Evolutionary conservation across 2,797 vertebrate species (phyloP), one percentile per base, ranked within the genome.

Genomic region (Pangasius mekongensis): DNA sequence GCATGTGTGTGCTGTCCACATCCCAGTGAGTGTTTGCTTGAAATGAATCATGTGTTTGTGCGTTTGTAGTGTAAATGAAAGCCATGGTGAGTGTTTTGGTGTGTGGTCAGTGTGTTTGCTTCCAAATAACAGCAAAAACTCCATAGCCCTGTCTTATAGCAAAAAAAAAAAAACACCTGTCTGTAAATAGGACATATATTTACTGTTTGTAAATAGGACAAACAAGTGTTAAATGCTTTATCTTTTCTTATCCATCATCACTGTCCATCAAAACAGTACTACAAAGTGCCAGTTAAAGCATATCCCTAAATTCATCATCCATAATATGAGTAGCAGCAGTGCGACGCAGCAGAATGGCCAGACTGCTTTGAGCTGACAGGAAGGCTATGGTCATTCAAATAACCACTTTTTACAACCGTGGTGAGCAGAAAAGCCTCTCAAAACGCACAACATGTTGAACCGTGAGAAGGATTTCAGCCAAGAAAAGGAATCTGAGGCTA

Each of bases 21-120:
- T 33, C 49, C 66, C 60, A 54, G 62, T 85, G 90, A 91, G 90
- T 90, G 92, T 93, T 90, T 91, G 88, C 92, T 92, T 92, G 92
- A 94, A 86, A 85, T 82, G 85, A 88, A 89, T 89, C 88, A 76
- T 80, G 47, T 90, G 90, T 92, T 91, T 90, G 87, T 90, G 86
- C 82, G 87, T 85, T 86, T 86, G 74, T 36, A 27, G 66, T 73
- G 86, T 83, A 78, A 90, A 62, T 81, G 33, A 43, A 64, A 80
- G 16, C 10, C 77, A 56, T 20, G n/a, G 77, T 7, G 30, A 80
- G 18, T 47, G 58, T 27, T 47, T 43, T 64, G 58, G 39, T 47
- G 24, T 83, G 58, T n/a, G 36, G 4, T 36, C 52, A 10, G 52
- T 80, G 52, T 56, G 27, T 33, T 56, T 33, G 3, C 77, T 80